phyloP scores from a whole-genome alignment of 2,797 vertebrate genomes.

The Gambusia yucatana region DNA sequence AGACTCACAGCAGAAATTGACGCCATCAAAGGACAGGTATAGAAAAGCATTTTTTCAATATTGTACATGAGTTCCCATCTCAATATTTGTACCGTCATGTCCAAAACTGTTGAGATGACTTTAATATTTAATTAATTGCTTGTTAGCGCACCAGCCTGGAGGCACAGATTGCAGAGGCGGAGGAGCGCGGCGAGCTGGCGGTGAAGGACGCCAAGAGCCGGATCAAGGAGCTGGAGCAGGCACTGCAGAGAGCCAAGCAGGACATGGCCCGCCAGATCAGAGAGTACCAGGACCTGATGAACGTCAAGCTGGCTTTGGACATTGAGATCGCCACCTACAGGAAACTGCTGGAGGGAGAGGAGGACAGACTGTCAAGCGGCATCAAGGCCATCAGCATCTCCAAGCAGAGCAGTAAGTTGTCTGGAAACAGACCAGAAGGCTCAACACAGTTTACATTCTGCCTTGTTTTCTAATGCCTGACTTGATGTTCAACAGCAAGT shows the following conservation, averaged over 20 bases:
- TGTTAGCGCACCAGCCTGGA: conserved; percentile 82
- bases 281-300: conserved; percentile 91
- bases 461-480: background rate
- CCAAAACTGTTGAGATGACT: background rate
- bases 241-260: conserved; percentile 81
- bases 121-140: background rate
- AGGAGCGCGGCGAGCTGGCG: conserved; percentile 79
- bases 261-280: conserved; percentile 81
- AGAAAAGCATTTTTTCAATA: background rate
- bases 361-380: conserved; percentile 82
- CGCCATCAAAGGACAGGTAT: conserved; percentile 90
- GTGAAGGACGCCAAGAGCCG: conserved; percentile 80
- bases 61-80: background rate
- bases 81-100: background rate
- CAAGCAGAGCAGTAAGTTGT: conserved; percentile 83
- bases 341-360: conserved; percentile 89
- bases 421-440: accelerated
- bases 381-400: conserved; percentile 85
- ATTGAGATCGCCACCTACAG: conserved; percentile 86
- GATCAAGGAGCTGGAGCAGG: conserved; percentile 79
- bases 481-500: conserved; percentile 65
- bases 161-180: conserved; percentile 77
- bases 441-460: background rate
- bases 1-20: conserved; percentile 90
- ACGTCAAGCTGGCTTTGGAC: conserved; percentile 84